These are phyloP conservation scores for Datnioides undecimradiatus DNA, from an alignment of 2,113 vertebrate genomes.

Conservation along the genomic window DNA sequence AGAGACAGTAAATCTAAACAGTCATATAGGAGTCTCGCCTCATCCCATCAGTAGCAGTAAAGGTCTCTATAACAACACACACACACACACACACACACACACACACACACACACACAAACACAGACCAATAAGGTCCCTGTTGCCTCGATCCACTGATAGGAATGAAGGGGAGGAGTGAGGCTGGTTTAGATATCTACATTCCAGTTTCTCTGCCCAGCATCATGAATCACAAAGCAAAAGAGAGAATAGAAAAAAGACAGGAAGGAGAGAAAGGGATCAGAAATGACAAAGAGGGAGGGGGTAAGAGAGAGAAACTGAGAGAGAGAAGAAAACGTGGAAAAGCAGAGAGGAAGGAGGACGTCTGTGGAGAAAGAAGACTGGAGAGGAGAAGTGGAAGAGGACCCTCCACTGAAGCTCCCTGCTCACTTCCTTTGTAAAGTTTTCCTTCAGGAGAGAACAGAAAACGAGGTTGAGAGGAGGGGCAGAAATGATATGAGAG, in stretches of 20 bases:
- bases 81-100: background rate
- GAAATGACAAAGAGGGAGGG: background rate
- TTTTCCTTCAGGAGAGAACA: constrained; percentile 31
- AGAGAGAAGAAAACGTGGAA: background rate
- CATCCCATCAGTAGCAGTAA: constrained; percentile 65
- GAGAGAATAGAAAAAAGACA: background rate
- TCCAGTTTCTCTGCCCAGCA: constrained; percentile 31
- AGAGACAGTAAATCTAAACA: constrained; percentile 71
- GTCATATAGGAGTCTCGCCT: constrained; percentile 67
- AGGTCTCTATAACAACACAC: constrained; percentile 67
- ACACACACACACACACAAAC: background rate
- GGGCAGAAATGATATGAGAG: constrained; percentile 30
- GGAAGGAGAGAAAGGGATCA: background rate
- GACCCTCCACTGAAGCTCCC: background rate
- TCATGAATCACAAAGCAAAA: constrained; percentile 60
- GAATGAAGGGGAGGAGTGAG: constrained; percentile 46
- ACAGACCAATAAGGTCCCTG: constrained; percentile 5
- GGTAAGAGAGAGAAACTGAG: constrained; percentile 5
- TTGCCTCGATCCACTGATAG: constrained; percentile 52
- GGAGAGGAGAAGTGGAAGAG: background rate
- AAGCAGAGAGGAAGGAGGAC: background rate
- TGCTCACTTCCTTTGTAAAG: constrained; percentile 32
- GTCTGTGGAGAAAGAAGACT: background rate
- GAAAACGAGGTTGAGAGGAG: constrained; percentile 46
- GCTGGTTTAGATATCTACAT: constrained; percentile 51